Evolutionary conservation across 2,888 invertebrate species (phyloP).

Genomic region (Dicranocentrus wangi): DNA sequence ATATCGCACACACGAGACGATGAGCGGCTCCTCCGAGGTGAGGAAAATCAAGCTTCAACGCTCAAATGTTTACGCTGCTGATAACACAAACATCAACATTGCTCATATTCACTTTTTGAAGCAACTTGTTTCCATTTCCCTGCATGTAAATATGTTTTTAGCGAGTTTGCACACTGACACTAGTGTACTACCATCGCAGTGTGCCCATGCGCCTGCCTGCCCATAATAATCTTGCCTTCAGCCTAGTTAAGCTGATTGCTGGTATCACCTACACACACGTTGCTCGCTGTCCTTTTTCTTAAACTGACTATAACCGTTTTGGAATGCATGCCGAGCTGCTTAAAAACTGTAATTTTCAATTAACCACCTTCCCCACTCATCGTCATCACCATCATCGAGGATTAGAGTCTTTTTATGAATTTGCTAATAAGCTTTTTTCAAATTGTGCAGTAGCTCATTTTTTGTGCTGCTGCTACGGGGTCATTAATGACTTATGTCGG

Average conservation of each 20-base stretch:
- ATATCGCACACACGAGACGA: too few species aligned
- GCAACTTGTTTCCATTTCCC: not conserved
- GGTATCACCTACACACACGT: conserved; percentile 23
- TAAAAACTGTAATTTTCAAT: conserved; percentile 42
- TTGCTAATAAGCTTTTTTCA: conserved; percentile 26
- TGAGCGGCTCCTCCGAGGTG: too few species aligned
- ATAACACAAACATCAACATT: too few species aligned
- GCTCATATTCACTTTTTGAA: conserved; percentile 6
- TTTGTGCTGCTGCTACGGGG: conserved; percentile 20
- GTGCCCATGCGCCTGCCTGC: too few species aligned
- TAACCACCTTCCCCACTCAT: conserved; percentile 21
- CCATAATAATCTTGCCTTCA: too few species aligned
- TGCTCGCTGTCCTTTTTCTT: too few species aligned
- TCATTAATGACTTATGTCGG: conserved; percentile 26
- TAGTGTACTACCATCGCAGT: not conserved
- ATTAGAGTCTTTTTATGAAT: conserved; percentile 22
- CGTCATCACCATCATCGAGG: conserved; percentile 2
- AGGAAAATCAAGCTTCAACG: too few species aligned
- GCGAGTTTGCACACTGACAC: not conserved
- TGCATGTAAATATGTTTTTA: not conserved
- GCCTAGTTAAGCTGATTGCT: conserved; percentile 43
- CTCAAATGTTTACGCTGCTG: too few species aligned
- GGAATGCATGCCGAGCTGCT: too few species aligned
- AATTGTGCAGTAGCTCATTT: conserved; percentile 6
- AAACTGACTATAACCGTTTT: too few species aligned